These are phyloP conservation scores for Moxostoma hubbsi DNA, from an alignment of 2,797 vertebrate genomes.

Conservation along the genomic window DNA sequence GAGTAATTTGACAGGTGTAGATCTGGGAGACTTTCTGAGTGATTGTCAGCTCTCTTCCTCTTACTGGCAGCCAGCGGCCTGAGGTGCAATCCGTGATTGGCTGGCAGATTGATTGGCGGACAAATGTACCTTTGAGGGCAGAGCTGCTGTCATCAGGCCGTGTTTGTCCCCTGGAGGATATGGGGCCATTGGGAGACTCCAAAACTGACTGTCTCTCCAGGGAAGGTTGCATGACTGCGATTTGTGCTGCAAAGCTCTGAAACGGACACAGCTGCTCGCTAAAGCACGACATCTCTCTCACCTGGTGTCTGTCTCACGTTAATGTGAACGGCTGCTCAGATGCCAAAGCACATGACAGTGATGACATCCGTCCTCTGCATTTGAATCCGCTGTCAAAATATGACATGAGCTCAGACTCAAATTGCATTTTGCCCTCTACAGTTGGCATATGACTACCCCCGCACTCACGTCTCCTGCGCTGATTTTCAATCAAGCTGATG, in stretches of 20 bases:
- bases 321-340: constrained; percentile 33
- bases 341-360: constrained; percentile 38
- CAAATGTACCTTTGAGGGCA: constrained; percentile 22
- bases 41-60: constrained; percentile 78
- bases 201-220: constrained; percentile 15
- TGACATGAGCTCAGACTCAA: constrained; percentile 41
- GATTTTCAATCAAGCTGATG: constrained; percentile 22
- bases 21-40: constrained; percentile 77
- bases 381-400: constrained; percentile 52
- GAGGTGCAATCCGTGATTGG: constrained; percentile 70
- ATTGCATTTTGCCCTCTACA: constrained; percentile 29
- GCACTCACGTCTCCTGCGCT: constrained; percentile 22
- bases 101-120: constrained; percentile 61
- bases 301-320: constrained; percentile 24
- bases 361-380: constrained; percentile 55
- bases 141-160: constrained; percentile 39
- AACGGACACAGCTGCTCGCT: constrained; percentile 25
- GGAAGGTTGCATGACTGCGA: constrained; percentile 55
- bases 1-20: constrained; percentile 78
- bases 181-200: background rate
- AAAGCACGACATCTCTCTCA: constrained; percentile 18
- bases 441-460: constrained; percentile 40
- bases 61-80: constrained; percentile 72
- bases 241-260: constrained; percentile 15
- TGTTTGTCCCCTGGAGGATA: constrained; percentile 40